Percentiles rank a stretch among this genome's conserved stretches.
phyloP scores from a whole-genome alignment of 1,140 invertebrate genomes.

The Hyposmocoma kahamanoa region DNA sequence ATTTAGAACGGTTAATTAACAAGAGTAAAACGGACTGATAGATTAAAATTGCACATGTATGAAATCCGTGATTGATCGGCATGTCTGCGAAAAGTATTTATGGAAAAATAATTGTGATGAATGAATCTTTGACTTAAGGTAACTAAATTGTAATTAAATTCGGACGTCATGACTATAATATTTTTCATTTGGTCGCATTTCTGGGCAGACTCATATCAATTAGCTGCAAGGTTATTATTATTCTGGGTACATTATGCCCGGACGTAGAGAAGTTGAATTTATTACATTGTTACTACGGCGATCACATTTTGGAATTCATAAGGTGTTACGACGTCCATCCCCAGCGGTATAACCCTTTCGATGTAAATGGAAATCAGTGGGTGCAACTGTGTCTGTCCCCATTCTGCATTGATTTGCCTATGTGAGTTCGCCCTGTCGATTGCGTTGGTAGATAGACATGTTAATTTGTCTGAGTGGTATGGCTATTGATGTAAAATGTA shows the following conservation, averaged over 20 bases:
- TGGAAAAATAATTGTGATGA: background rate
- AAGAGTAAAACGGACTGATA: conserved; percentile 15
- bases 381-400: too few relatives aligned
- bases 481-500: too few relatives aligned
- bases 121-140: background rate
- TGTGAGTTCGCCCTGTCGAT: too few relatives aligned
- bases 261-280: conserved; percentile 4
- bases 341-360: conserved; percentile 16
- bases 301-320: conserved; percentile 29
- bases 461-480: too few relatives aligned
- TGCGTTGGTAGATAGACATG: too few relatives aligned
- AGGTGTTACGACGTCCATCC: conserved; percentile 29
- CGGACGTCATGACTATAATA: background rate
- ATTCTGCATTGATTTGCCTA: too few relatives aligned
- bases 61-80: conserved; percentile 23
- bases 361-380: conserved; percentile 41
- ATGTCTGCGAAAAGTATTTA: conserved; percentile 2
- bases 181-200: background rate
- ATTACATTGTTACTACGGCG: background rate
- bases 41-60: conserved; percentile 25
- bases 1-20: conserved; percentile 51
- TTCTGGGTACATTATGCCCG: background rate
- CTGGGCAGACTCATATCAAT: background rate
- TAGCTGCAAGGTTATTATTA: background rate
- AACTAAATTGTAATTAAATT: background rate